Evolutionary conservation across 2,797 vertebrate genomes (phyloP), one percentile per base, ranked within the genome.

Genomic region (Carcharodon carcharias): DNA sequence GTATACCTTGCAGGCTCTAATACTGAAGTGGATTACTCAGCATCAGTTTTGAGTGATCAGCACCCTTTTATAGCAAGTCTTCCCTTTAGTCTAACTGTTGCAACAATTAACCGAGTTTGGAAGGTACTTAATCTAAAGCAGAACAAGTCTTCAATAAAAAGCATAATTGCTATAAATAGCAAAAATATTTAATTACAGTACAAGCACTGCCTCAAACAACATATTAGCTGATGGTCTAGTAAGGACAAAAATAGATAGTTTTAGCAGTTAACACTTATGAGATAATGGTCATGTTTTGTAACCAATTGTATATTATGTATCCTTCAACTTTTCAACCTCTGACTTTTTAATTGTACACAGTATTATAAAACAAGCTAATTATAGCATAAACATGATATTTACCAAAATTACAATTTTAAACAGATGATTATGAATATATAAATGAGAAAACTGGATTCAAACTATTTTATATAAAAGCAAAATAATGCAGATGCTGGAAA

Each of bases 341-440:
- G 89, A 35, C 56, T 92, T 92, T 92, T 92, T 92, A 92, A 92
- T 63, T 92, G 89, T 92, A 92, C 16, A 92, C 16, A 61, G 35
- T 12, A 63, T 40, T 92, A n/a, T 92, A 61, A 63, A 61, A 63
- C 56, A 92, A 63, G 16, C 16, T 5, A 92, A 92, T 63, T 63
- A n/a, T n/a, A 92, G 35, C 35, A 92, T 92, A 92, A 92, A 92
- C 58, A 92, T 92, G 58, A 63, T 92, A 63, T 18, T n/a, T 92
- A 40, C 58, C 35, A n/a, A 92, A 61, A 92, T 65, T 63, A 63
- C 2, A 85, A 85, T 85, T 85, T 85, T 35, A 61, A 65, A n/a
- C 89, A 92, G 58, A 63, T 92, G 58, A n/a, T 92, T 63, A 92
- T n/a, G 31, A 63, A 92, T n/a, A 92, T 40, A 89, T 56, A 89